A percentile compares a stretch with the other conserved stretches of the same genome.
Evolutionary conservation across 1,140 invertebrate genomes (phyloP).

Genomic region (Euglossa dilemma): DNA sequence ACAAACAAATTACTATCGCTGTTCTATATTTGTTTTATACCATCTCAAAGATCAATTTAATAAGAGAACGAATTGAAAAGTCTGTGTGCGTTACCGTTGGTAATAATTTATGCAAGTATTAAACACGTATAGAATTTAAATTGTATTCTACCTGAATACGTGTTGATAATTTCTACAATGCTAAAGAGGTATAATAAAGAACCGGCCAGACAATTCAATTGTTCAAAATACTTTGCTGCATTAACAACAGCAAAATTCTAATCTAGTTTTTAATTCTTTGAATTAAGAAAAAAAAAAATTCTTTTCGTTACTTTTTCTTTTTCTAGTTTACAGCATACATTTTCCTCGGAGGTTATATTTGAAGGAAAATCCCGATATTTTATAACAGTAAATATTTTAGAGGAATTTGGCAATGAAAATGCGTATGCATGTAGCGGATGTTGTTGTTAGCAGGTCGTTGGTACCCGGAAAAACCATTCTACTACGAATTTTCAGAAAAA

Average conservation of each 20-base stretch:
- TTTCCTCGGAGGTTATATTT: neutral
- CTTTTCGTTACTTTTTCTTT: neutral
- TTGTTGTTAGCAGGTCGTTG: slow-evolving; percentile 57
- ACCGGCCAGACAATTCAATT: neutral
- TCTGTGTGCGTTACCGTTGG: no score
- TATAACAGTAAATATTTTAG: slow-evolving; percentile 20
- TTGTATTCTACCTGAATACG: neutral
- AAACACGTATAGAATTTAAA: neutral
- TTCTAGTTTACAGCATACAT: neutral
- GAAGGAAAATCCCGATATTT: neutral
- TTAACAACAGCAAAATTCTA: neutral
- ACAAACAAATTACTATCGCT: neutral
- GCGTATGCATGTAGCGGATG: slow-evolving; percentile 40
- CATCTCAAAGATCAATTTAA: neutral
- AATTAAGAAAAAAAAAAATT: neutral
- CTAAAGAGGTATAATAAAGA: neutral
- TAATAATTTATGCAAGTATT: neutral
- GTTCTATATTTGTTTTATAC: neutral
- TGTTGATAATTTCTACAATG: neutral
- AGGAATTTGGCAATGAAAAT: slow-evolving; percentile 49
- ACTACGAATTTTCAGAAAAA: neutral
- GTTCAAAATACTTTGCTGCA: no score
- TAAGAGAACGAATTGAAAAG: neutral
- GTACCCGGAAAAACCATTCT: neutral
- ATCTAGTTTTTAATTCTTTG: neutral